Evolutionary conservation across 2,888 invertebrate species (phyloP).

Genomic region (Xanthostigma xanthostigma): DNA sequence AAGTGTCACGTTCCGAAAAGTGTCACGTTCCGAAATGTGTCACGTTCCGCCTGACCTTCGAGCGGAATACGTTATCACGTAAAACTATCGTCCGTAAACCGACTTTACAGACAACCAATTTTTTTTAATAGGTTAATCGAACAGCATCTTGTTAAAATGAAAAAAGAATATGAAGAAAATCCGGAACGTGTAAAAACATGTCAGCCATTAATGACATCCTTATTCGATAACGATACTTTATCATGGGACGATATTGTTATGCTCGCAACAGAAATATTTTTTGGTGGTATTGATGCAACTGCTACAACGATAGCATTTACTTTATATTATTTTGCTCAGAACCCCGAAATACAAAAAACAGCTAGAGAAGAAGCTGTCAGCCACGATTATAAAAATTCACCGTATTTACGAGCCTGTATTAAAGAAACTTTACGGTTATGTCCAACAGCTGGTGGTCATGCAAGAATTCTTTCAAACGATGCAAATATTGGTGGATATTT

Average conservation of each 20-base stretch:
- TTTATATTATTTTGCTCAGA: constrained; percentile 37
- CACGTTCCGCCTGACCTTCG: no score
- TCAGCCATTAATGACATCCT: constrained; percentile 23
- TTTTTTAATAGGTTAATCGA: constrained; percentile 19
- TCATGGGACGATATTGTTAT: constrained; percentile 31
- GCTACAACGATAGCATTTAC: constrained; percentile 33
- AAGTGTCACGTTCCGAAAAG: no score
- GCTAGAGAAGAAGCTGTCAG: constrained; percentile 39
- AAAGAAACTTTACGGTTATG: constrained; percentile 53
- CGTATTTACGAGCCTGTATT: constrained; percentile 53
- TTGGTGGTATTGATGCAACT: constrained; percentile 41
- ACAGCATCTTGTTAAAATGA: constrained; percentile 14
- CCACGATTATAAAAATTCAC: constrained; percentile 30
- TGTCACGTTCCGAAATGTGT: no score
- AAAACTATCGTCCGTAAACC: no score
- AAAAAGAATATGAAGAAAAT: constrained; percentile 12
- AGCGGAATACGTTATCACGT: no score
- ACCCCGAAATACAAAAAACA: constrained; percentile 46
- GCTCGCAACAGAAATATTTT: constrained; percentile 37
- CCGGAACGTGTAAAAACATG: constrained; percentile 12
- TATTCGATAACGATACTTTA: constrained; percentile 28
- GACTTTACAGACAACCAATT: no score
- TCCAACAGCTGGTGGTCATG: constrained; percentile 41
- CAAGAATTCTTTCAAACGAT: constrained; percentile 36
- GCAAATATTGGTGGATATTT: constrained; percentile 44